phyloP scores from a whole-genome alignment of 2,888 invertebrate species.

The Dichetophora obliterata region DNA sequence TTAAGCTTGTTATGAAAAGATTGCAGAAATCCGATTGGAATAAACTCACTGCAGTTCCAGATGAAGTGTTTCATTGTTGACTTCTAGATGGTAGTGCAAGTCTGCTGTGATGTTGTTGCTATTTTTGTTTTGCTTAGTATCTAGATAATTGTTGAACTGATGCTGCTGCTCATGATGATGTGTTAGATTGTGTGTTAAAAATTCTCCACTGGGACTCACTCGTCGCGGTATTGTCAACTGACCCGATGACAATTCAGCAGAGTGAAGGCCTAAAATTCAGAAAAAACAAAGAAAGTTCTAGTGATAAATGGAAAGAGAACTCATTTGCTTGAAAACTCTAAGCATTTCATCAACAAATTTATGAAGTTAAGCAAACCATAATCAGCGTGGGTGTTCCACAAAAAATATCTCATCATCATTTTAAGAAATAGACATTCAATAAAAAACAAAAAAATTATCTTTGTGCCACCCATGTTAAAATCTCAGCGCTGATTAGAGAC shows the following conservation, averaged over 20 bases:
- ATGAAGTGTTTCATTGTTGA: conserved; percentile 65
- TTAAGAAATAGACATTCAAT: neutral
- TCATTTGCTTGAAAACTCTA: too few relatives aligned
- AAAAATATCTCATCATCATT: neutral
- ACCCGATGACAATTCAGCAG: conserved; percentile 63
- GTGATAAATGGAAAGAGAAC: too few relatives aligned
- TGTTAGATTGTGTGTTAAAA: conserved; percentile 63
- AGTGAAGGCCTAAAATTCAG: conserved; percentile 64
- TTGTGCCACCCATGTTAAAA: conserved; percentile 2
- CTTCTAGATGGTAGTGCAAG: conserved; percentile 59
- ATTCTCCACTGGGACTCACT: conserved; percentile 63
- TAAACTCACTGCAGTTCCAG: conserved; percentile 67
- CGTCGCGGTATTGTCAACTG: conserved; percentile 66
- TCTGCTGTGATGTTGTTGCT: conserved; percentile 49
- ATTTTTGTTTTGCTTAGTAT: conserved; percentile 53
- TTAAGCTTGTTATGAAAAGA: neutral
- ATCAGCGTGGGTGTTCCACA: too few relatives aligned
- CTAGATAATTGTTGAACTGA: conserved; percentile 40
- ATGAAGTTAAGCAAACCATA: too few relatives aligned
- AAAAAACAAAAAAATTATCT: neutral
- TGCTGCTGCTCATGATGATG: conserved; percentile 66
- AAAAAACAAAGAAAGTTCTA: conserved; percentile 24
- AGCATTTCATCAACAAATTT: too few relatives aligned
- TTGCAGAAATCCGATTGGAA: neutral
- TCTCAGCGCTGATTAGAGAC: neutral